Evolutionary conservation across 2,888 invertebrate genomes (phyloP).

Genomic region (Mythimna albipuncta): DNA sequence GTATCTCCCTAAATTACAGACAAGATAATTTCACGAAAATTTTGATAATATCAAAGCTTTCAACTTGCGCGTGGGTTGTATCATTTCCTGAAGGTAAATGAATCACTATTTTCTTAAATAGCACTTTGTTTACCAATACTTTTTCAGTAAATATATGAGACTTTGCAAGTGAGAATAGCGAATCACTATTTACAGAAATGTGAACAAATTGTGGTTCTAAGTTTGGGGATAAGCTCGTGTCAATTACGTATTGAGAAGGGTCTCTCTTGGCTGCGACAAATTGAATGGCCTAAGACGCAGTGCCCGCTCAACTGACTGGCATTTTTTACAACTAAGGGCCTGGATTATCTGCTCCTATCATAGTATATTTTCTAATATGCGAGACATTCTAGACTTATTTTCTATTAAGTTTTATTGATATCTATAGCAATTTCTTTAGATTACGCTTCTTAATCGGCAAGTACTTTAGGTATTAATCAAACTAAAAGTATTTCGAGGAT

Average conservation of each 20-base stretch:
- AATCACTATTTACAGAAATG: conserved; percentile 80
- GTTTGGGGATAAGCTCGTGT: conserved; percentile 87
- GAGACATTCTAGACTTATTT: conserved; percentile 45
- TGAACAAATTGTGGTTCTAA: conserved; percentile 86
- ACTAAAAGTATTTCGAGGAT: conserved; percentile 33
- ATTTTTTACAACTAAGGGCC: conserved; percentile 84
- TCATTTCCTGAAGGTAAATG: conserved; percentile 41
- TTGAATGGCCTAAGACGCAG: conserved; percentile 84
- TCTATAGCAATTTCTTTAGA: conserved; percentile 37
- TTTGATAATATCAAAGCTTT: conserved; percentile 44
- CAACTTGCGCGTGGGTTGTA: conserved; percentile 34
- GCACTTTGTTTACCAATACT: conserved; percentile 58
- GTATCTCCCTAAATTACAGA: conserved; percentile 31
- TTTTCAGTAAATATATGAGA: conserved; percentile 62
- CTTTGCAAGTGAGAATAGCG: conserved; percentile 69
- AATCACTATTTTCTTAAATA: conserved; percentile 13
- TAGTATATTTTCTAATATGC: conserved; percentile 74
- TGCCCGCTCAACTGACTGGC: conserved; percentile 78
- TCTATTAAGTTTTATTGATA: conserved; percentile 49
- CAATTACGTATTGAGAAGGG: conserved; percentile 89
- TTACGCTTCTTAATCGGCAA: conserved; percentile 11
- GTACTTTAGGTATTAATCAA: conserved; percentile 27
- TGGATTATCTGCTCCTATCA: conserved; percentile 76
- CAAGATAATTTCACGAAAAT: conserved; percentile 48
- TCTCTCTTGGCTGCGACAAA: conserved; percentile 82